Conservation (phyloP, 1,140 invertebrate genomes). For the Saccostrea glomerata region DNA sequence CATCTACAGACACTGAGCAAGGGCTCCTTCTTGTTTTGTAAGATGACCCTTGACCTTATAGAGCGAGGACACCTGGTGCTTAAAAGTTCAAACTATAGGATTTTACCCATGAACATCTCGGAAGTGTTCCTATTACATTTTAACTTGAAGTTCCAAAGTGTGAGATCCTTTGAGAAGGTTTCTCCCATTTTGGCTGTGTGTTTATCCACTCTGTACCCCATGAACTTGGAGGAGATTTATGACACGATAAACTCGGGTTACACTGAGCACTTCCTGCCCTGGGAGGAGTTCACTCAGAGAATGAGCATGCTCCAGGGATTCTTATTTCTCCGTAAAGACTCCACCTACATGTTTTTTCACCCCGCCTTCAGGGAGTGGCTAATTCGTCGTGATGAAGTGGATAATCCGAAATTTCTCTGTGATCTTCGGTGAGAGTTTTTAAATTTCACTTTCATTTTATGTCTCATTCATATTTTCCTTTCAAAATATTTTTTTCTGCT, state of each 20-base stretch:
- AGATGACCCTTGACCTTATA: constrained; percentile 95
- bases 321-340: constrained; percentile 92
- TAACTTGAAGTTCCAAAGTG: constrained; percentile 93
- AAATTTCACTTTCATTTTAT: neutral
- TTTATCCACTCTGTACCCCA: constrained; percentile 90
- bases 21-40: constrained; percentile 94
- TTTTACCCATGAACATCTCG: constrained; percentile 92
- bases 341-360: constrained; percentile 98
- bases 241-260: constrained; percentile 94
- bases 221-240: constrained; percentile 94
- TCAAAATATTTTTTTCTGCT: constrained; percentile 3
- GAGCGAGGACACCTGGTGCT: constrained; percentile 95
- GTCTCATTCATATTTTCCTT: neutral
- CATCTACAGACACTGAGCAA: constrained; percentile 90
- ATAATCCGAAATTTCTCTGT: constrained; percentile 92
- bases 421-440: constrained; percentile 80
- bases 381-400: constrained; percentile 92
- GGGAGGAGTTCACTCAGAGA: constrained; percentile 75
- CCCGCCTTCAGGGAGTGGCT: constrained; percentile 98
- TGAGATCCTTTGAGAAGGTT: constrained; percentile 91
- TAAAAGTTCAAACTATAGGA: constrained; percentile 94
- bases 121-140: constrained; percentile 97
- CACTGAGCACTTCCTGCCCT: constrained; percentile 82
- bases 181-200: constrained; percentile 90
- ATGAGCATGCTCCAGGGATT: constrained; percentile 83